Evolutionary conservation across 2,797 vertebrate species (phyloP), one percentile per base, ranked within the genome.

Genomic region (Molothrus aeneus): DNA sequence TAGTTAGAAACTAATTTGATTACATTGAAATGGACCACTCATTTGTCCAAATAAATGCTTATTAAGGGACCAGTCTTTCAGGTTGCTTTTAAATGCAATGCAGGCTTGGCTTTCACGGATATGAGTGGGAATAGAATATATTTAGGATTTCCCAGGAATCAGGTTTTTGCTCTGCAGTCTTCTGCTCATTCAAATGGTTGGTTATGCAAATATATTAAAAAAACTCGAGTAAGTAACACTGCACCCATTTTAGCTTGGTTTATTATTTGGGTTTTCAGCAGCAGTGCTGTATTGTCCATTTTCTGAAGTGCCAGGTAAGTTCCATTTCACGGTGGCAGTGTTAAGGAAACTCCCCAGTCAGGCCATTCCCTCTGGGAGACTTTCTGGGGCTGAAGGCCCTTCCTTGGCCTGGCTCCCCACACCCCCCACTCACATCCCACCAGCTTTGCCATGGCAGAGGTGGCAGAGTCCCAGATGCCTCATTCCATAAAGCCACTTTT

Each of bases 71-170:
- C 86, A 87, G 94, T 95, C 86, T 96, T 96, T 95, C 95, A 95
- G 93, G 96, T 93, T 96, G 90, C 28, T 90, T 91, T 91, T 84
- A 94, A 92, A 91, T 70, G 56, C 68, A 85, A 22, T 28, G 48
- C 57, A 82, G 64, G 70, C 60, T 94, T 92, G 80, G 48, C 90
- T 93, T 93, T 91, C 71, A 71, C 28, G 80, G 93, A 84, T 90
- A 68, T 77, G 90, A 96, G 87, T 95, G 95, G 88, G 94, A 96
- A 90, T 88, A 84, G 80, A 93, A 95, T 60, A 84, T 88, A 93
- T 90, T 93, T 95, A 80, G 91, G 42, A 93, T 96, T 96, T 97
- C 91, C 86, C 91, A 97, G 96, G 94, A 95, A 91, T 90, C 73
- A 85, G 22, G 82, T 79, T 91, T 95, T 92, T 84, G 85, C 93